Conservation (phyloP, 1,140 invertebrate species). For the Leptoteleia sp. region DNA sequence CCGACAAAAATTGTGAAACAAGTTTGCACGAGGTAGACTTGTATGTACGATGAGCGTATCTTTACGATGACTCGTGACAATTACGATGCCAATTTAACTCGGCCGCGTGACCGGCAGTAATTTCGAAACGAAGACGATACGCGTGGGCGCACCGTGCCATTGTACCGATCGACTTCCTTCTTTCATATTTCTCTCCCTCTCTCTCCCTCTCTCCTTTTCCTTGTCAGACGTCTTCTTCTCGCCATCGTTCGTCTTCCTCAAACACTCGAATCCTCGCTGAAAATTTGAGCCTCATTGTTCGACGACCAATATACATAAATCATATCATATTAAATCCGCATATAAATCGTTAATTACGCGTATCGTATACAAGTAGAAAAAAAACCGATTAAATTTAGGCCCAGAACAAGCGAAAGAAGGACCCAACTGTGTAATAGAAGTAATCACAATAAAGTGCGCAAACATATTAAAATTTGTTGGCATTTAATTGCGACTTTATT, state of each 20-base stretch:
- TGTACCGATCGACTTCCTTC: slow-evolving; percentile 58
- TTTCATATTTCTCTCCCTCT: slow-evolving; percentile 24
- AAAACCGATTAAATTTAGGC: no score
- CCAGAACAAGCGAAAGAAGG: no score
- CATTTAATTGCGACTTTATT: no score
- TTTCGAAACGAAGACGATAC: slow-evolving; percentile 58
- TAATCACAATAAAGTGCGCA: no score
- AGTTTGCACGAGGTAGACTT: slow-evolving; percentile 25
- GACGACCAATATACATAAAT: slow-evolving; percentile 50
- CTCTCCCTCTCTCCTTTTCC: slow-evolving; percentile 8
- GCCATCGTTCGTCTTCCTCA: slow-evolving; percentile 12
- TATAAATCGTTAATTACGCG: slow-evolving; percentile 58
- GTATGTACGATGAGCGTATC: slow-evolving; percentile 32
- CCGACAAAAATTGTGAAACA: slow-evolving; percentile 22
- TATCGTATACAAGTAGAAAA: slow-evolving; percentile 1
- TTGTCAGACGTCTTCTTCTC: slow-evolving; percentile 1
- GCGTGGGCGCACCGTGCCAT: slow-evolving; percentile 54
- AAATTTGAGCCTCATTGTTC: slow-evolving; percentile 42
- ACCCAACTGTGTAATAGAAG: no score
- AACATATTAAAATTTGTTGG: no score
- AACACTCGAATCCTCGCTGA: slow-evolving; percentile 1
- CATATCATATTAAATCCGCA: slow-evolving; percentile 40
- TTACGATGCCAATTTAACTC: slow-evolving; percentile 57
- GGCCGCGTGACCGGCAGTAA: slow-evolving; percentile 58
- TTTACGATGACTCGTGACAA: slow-evolving; percentile 57